Evolutionary conservation across 1,140 invertebrate species (phyloP).

Genomic region (Andrena cerasifolii): DNA sequence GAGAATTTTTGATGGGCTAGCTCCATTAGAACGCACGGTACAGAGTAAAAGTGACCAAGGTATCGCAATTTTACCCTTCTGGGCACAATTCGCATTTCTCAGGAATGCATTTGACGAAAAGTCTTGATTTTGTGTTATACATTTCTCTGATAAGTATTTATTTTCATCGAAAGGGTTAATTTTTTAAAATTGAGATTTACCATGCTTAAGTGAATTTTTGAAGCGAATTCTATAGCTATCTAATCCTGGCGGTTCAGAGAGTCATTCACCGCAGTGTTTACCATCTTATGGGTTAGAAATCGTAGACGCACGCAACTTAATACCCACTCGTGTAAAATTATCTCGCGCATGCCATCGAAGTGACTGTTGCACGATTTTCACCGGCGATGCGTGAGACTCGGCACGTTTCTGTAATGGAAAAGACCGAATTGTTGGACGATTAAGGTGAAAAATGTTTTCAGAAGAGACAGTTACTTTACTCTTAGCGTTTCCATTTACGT

Average conservation of each 20-base stretch:
- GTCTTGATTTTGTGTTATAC: no score
- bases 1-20: background rate
- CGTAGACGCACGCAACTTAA: constrained; percentile 14
- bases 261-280: no score
- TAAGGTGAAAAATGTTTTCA: background rate
- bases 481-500: background rate
- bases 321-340: constrained; percentile 36
- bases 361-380: constrained; percentile 51
- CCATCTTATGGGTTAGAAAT: constrained; percentile 48
- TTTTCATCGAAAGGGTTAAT: no score
- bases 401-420: constrained; percentile 37
- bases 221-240: no score
- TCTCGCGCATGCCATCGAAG: constrained; percentile 45
- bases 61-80: constrained; percentile 13
- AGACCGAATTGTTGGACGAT: background rate
- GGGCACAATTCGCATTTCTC: no score
- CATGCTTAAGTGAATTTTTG: no score
- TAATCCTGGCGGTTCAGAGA: no score
- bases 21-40: background rate
- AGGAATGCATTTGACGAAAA: no score
- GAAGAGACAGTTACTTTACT: background rate
- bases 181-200: no score
- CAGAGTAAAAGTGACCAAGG: constrained; percentile 52
- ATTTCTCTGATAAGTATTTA: no score
- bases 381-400: constrained; percentile 25